Evolutionary conservation across 2,888 invertebrate genomes (phyloP).

Genomic region (Venusia cambrica): DNA sequence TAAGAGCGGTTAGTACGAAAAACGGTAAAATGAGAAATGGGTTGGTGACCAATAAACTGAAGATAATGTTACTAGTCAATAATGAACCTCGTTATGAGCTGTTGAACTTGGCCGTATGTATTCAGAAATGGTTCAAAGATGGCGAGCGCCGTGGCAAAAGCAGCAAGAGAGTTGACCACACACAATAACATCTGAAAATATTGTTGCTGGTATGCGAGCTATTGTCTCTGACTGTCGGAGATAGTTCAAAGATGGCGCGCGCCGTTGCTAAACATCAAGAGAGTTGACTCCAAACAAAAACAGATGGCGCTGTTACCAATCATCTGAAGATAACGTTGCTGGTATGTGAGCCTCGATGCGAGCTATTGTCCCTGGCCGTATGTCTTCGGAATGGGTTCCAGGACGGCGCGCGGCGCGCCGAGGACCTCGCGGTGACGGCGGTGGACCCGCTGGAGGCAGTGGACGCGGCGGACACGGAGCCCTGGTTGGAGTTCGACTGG

Average conservation of each 20-base stretch:
- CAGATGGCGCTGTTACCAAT: slow-evolving; percentile 33
- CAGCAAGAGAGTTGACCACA: no score
- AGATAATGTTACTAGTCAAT: no score
- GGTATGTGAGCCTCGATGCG: slow-evolving; percentile 64
- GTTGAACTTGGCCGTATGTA: no score
- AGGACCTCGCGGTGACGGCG: slow-evolving; percentile 55
- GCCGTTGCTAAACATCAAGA: neutral
- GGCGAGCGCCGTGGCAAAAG: no score
- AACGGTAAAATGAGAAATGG: no score
- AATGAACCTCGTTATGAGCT: no score
- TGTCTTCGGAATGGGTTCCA: slow-evolving; percentile 89
- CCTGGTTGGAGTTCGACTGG: slow-evolving; percentile 62
- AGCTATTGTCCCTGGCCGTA: slow-evolving; percentile 77
- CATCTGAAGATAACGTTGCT: slow-evolving; percentile 82
- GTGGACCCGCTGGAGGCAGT: slow-evolving; percentile 67
- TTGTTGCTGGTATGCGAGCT: no score
- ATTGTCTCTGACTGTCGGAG: no score
- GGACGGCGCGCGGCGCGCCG: slow-evolving; percentile 75
- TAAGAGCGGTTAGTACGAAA: no score
- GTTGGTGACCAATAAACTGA: no score
- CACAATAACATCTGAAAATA: no score
- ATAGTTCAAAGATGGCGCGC: slow-evolving; percentile 11
- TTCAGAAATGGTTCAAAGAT: no score
- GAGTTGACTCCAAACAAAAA: slow-evolving; percentile 1
- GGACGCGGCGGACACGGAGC: slow-evolving; percentile 73